Base-by-base conservation (phyloP, 2,113 vertebrate species). In the Bufo bufo region DNA sequence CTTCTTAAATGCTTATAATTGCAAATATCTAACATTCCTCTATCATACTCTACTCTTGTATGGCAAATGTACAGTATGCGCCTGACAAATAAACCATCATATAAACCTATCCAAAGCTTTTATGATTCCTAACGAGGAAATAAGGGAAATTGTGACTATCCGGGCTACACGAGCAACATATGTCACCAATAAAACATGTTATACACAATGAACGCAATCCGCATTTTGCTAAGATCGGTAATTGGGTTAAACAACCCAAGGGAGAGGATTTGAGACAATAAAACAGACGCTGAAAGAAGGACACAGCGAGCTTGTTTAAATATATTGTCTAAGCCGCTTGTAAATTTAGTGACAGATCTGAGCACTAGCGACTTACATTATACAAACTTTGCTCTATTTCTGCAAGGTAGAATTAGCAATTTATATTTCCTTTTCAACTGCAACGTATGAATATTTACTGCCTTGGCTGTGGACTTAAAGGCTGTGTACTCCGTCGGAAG, bases 221-320 rank as follows among this genome's bases (percentile, higher is more conserved):
- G 66, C 63, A 52, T 84, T 71, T 66, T 23, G 45, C 82, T 71
- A 47, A 84, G 47, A 49, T 69, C 49, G 65, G 63, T 69, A 84
- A 84, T 84, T 84, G 82, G 82, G 82, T 84, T 84, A 84, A 71
- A 84, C 82, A 69, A 84, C 82, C 82, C 82, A 71, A 84, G 82
- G 82, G 82, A 84, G 12, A 84, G 63, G 65, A 84, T 84, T 69
- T 8, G 49, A 84, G 82, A 84, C 63, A 84, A 84, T 84, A 84
- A 84, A 84, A 71, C 82, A 84, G 82, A 71, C 82, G 49, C 9
- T 69, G 61, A 14, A 23, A 71, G 63, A 52, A 84, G 82, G 82
- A 84, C 82, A 71, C 63, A n/a, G 47, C 63, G 47, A 45, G 61
- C n/a, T 50, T 84, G 63, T 71, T 59, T 33, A 69, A 54, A 84